Evolutionary conservation across 2,113 vertebrate genomes (phyloP).

Genomic region (Polypterus bichir): DNA sequence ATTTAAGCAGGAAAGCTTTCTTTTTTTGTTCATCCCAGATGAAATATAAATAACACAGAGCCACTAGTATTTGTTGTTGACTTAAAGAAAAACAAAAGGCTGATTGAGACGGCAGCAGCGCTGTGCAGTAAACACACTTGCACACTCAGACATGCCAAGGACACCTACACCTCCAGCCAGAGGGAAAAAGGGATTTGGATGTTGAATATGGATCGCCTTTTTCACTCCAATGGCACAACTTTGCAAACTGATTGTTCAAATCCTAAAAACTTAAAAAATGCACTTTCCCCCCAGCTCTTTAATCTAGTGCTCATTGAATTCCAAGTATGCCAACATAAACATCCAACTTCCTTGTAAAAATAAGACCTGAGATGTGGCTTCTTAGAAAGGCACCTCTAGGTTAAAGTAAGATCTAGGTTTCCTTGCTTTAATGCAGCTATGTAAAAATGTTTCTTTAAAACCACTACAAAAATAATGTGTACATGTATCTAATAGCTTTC

Average conservation of each 20-base stretch:
- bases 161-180: slow-evolving; percentile 41
- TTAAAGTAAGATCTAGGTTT: slow-evolving; percentile 7
- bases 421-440: not conserved
- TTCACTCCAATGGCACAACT: slow-evolving; percentile 4
- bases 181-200: slow-evolving; percentile 42
- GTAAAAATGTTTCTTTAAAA: slow-evolving; percentile 12
- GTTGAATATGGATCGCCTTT: slow-evolving; percentile 22
- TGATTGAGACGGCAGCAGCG: slow-evolving; percentile 42
- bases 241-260: not conserved
- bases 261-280: not conserved
- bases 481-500: not conserved
- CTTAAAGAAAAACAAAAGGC: slow-evolving; percentile 56
- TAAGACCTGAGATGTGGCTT: slow-evolving; percentile 1
- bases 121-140: slow-evolving; percentile 31
- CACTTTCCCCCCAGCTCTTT: too few relatives aligned
- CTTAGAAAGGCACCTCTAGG: slow-evolving; percentile 11
- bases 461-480: slow-evolving; percentile 9
- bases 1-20: too few relatives aligned
- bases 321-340: slow-evolving; percentile 12
- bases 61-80: slow-evolving; percentile 40
- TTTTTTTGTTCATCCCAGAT: too few relatives aligned
- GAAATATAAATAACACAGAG: slow-evolving; percentile 32
- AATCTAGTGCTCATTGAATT: slow-evolving; percentile 2
- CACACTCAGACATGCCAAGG: slow-evolving; percentile 36
- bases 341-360: slow-evolving; percentile 14